A percentile compares a stretch with the other conserved stretches of the same genome.
Conservation (phyloP, 1,140 invertebrate species). For the Papilio dardanus region DNA sequence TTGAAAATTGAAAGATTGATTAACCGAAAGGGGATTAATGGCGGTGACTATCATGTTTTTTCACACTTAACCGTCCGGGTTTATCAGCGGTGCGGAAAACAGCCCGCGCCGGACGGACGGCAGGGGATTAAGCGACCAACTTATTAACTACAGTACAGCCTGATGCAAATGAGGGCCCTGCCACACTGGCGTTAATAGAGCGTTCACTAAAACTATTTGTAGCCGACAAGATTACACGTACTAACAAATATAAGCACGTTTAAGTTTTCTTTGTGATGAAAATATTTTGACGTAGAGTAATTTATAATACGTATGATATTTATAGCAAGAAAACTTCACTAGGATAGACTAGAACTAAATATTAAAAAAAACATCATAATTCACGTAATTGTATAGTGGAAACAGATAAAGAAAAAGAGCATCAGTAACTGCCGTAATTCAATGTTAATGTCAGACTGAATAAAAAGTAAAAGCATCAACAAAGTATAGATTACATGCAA, state of each 20-base stretch:
- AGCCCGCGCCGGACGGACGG: neutral
- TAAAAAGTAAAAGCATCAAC: neutral
- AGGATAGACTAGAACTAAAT: no score
- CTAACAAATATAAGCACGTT: constrained; percentile 16
- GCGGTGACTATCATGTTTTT: constrained; percentile 28
- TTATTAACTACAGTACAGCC: constrained; percentile 18
- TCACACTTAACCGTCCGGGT: constrained; percentile 7
- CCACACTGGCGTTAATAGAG: constrained; percentile 18
- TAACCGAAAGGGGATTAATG: constrained; percentile 22
- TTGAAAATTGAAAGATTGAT: constrained; percentile 33
- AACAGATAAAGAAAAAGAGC: no score
- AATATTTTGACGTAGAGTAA: neutral
- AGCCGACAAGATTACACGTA: constrained; percentile 18
- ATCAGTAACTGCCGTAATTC: neutral
- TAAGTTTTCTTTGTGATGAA: neutral
- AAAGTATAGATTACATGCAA: neutral
- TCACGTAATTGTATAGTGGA: no score
- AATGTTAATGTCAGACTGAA: neutral
- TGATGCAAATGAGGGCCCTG: constrained; percentile 25
- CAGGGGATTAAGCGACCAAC: constrained; percentile 18
- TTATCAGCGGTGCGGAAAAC: constrained; percentile 29
- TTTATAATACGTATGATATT: neutral
- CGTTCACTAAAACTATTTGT: constrained; percentile 32
- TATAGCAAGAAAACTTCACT: no score
- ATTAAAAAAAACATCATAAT: no score